phyloP scores from a whole-genome alignment of 2,888 invertebrate species.

The Sturmia bella region DNA sequence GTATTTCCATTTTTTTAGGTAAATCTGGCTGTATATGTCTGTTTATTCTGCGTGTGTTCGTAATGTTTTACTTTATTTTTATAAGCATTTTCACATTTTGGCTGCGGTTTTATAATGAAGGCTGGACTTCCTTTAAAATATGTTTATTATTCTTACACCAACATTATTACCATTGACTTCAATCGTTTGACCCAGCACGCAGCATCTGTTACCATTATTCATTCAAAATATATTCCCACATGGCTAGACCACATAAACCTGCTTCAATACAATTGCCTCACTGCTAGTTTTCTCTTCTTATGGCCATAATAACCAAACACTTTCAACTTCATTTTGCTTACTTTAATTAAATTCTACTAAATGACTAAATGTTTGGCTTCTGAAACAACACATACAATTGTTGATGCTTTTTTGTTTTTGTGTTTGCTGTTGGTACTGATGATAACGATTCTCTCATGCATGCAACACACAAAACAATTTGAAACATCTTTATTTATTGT shows the following conservation, averaged over 20 bases:
- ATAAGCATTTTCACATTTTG: conserved; percentile 27
- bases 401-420: neutral
- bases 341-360: conserved; percentile 70
- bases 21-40: conserved; percentile 50
- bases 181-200: conserved; percentile 61
- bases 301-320: conserved; percentile 67
- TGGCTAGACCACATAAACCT: conserved; percentile 67
- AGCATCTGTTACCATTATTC: conserved; percentile 68
- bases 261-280: conserved; percentile 37
- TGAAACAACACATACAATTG: conserved; percentile 13
- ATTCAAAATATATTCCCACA: conserved; percentile 67
- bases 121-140: conserved; percentile 39
- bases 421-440: conserved; percentile 29
- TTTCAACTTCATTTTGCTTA: conserved; percentile 69
- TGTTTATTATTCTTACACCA: conserved; percentile 25
- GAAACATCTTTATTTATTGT: conserved; percentile 61
- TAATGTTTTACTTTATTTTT: neutral
- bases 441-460: conserved; percentile 46
- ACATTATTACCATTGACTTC: conserved; percentile 52
- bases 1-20: conserved; percentile 31
- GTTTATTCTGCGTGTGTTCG: conserved; percentile 19
- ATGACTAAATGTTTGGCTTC: conserved; percentile 63
- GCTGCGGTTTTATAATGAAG: conserved; percentile 54
- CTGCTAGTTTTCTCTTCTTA: conserved; percentile 55
- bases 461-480: conserved; percentile 55